Conservation (phyloP, 2,113 vertebrate species). For the Atherinomorus stipes region DNA sequence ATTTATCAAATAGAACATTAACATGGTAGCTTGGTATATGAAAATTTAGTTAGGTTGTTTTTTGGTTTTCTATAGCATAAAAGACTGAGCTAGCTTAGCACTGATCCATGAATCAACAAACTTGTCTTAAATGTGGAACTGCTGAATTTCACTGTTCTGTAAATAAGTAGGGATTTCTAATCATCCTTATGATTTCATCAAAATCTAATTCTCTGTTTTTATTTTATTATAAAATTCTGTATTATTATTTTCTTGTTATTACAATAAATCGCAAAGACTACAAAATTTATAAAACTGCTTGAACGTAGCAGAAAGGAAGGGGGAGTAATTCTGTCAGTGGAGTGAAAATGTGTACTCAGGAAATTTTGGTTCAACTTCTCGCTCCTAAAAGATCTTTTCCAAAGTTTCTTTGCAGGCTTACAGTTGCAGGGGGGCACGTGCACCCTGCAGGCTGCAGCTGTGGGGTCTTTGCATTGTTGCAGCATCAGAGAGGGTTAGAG, state of each 20-base stretch:
- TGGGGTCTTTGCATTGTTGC: constrained; percentile 57
- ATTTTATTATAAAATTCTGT: no score
- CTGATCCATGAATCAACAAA: no score
- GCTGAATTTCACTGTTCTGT: neutral
- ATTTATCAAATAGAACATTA: no score
- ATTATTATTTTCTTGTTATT: no score
- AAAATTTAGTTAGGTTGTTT: no score
- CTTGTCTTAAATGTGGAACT: neutral
- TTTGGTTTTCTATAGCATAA: no score
- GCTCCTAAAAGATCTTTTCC: constrained; percentile 3
- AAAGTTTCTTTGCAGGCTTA: constrained; percentile 47
- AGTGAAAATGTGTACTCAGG: constrained; percentile 23
- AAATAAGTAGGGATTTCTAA: neutral
- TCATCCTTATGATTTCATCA: neutral
- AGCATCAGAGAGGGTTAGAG: constrained; percentile 59
- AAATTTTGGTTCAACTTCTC: neutral
- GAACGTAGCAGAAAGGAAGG: constrained; percentile 1
- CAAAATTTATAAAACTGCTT: constrained; percentile 12
- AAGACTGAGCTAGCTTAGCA: no score
- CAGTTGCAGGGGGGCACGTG: constrained; percentile 45
- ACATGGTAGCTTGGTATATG: no score
- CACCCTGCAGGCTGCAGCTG: constrained; percentile 26
- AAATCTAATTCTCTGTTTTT: no score
- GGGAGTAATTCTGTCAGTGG: neutral
- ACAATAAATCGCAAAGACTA: neutral